Percentiles rank a stretch among this genome's conserved stretches.
Conservation (phyloP, 2,888 invertebrate species). For the Patella pellucida region DNA sequence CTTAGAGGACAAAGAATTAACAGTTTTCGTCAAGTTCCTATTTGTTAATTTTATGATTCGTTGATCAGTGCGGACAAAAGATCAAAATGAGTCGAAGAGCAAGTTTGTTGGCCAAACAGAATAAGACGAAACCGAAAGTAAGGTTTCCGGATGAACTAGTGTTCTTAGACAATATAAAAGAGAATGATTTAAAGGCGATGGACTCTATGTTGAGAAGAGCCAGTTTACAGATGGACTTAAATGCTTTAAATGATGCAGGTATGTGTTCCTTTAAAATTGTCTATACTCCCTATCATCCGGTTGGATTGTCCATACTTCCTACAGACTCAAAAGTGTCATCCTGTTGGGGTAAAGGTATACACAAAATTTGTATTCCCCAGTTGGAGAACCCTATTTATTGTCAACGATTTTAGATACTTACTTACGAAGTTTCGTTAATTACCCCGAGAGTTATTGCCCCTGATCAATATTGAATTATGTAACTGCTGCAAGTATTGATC, state of each 20-base stretch:
- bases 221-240: conserved; percentile 68
- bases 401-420: too few relatives aligned
- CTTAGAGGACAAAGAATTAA: background rate
- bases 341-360: too few relatives aligned
- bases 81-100: conserved; percentile 65
- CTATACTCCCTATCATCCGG: too few relatives aligned
- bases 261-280: conserved; percentile 24
- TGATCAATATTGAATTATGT: too few relatives aligned
- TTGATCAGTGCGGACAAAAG: background rate
- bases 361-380: too few relatives aligned
- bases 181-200: conserved; percentile 65
- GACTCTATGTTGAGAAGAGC: conserved; percentile 66
- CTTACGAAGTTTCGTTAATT: too few relatives aligned
- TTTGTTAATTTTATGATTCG: background rate
- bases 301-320: too few relatives aligned
- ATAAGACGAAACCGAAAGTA: conserved; percentile 60
- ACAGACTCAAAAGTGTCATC: too few relatives aligned
- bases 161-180: conserved; percentile 68
- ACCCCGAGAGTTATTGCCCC: too few relatives aligned
- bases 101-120: conserved; percentile 65
- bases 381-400: too few relatives aligned
- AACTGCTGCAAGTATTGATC: too few relatives aligned
- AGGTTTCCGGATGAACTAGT: conserved; percentile 69
- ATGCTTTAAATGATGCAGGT: conserved; percentile 65
- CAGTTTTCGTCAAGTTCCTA: background rate